A percentile compares a stretch with the other conserved stretches of the same genome.
phyloP scores from a whole-genome alignment of 1,140 invertebrate species.

The Drosophila saltans region DNA sequence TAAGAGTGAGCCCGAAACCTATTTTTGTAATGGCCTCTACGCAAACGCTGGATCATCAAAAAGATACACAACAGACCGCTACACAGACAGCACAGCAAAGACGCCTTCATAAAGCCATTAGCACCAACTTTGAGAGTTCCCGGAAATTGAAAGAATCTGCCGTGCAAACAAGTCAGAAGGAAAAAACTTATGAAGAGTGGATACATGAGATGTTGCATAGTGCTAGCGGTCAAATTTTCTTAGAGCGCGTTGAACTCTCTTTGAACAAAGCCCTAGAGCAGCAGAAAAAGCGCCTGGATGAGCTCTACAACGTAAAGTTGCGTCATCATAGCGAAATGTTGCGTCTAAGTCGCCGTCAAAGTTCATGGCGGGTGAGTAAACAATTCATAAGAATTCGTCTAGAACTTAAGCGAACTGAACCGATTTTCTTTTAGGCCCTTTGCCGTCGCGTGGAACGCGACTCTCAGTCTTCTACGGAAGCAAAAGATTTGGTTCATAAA shows the following conservation, averaged over 20 bases:
- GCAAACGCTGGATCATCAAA: neutral
- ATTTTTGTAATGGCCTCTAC: neutral
- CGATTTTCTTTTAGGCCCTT: constrained; percentile 29
- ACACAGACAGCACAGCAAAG: constrained; percentile 10
- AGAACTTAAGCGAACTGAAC: neutral
- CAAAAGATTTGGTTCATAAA: constrained; percentile 55
- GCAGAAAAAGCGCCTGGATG: constrained; percentile 60
- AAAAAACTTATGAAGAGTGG: constrained; percentile 66
- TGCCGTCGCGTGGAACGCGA: constrained; percentile 53
- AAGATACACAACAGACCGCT: neutral
- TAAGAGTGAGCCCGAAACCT: neutral
- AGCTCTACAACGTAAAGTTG: constrained; percentile 61
- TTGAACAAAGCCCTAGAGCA: constrained; percentile 65
- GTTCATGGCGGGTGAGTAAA: constrained; percentile 59
- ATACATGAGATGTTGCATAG: constrained; percentile 73
- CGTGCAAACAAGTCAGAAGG: neutral
- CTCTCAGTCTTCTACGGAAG: constrained; percentile 52
- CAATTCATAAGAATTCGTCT: neutral
- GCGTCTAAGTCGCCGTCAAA: constrained; percentile 56
- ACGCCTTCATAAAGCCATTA: neutral
- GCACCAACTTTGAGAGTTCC: neutral
- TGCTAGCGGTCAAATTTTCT: constrained; percentile 63
- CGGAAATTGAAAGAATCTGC: neutral
- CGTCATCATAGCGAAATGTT: constrained; percentile 64
- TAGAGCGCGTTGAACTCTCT: constrained; percentile 71